Evolutionary conservation across 2,888 invertebrate genomes (phyloP).

Genomic region (Oasisia sp.): DNA sequence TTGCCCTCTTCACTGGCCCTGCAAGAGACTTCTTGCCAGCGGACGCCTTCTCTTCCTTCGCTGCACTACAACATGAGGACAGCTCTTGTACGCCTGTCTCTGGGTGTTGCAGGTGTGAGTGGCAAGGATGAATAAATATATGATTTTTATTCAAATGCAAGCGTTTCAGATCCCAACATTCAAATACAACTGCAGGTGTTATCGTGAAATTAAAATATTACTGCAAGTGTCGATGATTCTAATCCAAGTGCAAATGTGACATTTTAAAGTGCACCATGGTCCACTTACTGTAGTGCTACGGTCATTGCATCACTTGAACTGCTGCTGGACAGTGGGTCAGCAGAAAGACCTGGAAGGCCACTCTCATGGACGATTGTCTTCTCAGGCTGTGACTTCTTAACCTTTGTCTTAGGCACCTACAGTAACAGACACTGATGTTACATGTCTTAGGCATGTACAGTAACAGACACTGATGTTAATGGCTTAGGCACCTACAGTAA

Average conservation of each 20-base stretch:
- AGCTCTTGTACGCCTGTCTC: not conserved
- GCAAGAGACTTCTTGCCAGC: not conserved
- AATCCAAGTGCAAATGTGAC: no score
- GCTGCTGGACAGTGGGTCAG: slow-evolving; percentile 51
- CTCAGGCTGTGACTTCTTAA: slow-evolving; percentile 19
- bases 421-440: not conserved
- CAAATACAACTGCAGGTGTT: no score
- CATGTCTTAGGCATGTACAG: not conserved
- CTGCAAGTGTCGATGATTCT: no score
- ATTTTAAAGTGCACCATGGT: not conserved
- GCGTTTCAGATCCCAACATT: no score
- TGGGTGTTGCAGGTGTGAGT: no score
- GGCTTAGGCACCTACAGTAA: no score
- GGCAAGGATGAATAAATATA: no score
- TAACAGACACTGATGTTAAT: no score
- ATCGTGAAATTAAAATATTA: no score
- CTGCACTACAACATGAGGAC: not conserved
- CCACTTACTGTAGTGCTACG: not conserved
- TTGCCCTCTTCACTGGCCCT: not conserved
- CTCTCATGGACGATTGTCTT: slow-evolving; percentile 40
- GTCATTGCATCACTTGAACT: slow-evolving; percentile 44
- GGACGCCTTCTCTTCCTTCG: not conserved
- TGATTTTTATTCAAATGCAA: no score
- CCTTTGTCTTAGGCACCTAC: not conserved
- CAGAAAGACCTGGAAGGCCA: slow-evolving; percentile 43